Percentiles rank a stretch among this genome's conserved stretches.
Evolutionary conservation across 2,113 vertebrate species (phyloP).

Genomic region (Coturnix japonica): DNA sequence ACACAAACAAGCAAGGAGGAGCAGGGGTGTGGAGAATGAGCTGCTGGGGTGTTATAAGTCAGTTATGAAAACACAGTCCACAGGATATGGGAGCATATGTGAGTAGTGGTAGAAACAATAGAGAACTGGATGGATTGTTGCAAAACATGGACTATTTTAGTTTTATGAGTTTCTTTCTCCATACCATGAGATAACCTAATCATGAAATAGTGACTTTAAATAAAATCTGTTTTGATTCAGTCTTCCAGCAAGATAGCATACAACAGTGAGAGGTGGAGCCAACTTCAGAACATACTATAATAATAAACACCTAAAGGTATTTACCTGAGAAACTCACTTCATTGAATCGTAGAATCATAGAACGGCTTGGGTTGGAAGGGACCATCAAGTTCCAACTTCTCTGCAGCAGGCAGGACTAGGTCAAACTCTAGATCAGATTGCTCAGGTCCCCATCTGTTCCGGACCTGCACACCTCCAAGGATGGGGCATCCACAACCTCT

Average conservation of each 20-base stretch:
- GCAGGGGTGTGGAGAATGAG: neutral
- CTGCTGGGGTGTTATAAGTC: neutral
- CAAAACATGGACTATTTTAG: neutral
- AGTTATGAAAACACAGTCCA: neutral
- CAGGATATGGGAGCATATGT: neutral
- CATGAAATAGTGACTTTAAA: neutral
- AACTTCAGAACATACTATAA: neutral
- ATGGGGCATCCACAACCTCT: too few species aligned
- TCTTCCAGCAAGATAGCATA: neutral
- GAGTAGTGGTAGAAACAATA: neutral
- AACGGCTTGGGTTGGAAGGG: too few species aligned
- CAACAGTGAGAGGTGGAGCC: neutral
- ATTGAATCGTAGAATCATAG: too few species aligned
- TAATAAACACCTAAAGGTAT: neutral
- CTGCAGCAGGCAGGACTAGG: too few species aligned
- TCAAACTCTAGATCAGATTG: too few species aligned
- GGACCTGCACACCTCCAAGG: too few species aligned
- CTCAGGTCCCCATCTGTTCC: too few species aligned
- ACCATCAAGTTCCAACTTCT: too few species aligned
- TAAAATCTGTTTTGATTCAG: neutral
- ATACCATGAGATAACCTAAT: neutral
- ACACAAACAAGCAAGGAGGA: neutral
- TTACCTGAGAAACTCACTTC: constrained; percentile 24
- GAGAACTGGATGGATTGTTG: neutral
- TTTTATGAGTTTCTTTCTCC: neutral